A percentile compares a stretch with the other conserved stretches of the same genome.
phyloP scores from a whole-genome alignment of 2,113 vertebrate genomes.

The Leptobrachium leishanense region DNA sequence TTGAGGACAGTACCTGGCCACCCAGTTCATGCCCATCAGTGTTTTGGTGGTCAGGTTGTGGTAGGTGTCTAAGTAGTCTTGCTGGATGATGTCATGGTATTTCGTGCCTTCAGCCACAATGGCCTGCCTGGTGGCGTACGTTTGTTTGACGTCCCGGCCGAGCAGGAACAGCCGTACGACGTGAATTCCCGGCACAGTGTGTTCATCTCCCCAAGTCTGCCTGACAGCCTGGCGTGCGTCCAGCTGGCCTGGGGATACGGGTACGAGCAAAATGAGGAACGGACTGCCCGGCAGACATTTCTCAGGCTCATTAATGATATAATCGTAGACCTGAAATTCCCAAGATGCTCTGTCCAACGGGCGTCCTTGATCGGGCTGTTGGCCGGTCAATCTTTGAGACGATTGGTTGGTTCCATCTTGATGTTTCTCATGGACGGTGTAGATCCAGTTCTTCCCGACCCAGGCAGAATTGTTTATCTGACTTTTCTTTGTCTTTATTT shows the following conservation, averaged over 20 bases:
- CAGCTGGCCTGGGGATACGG: neutral
- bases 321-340: neutral
- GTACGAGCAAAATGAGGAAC: slow-evolving; percentile 30
- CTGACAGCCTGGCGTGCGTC: slow-evolving; percentile 31
- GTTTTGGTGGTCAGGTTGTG: slow-evolving; percentile 44
- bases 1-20: slow-evolving; percentile 38
- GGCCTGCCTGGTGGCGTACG: neutral
- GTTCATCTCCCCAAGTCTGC: slow-evolving; percentile 42
- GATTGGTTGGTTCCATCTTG: neutral
- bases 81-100: slow-evolving; percentile 47
- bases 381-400: neutral
- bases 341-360: neutral
- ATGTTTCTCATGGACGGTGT: neutral
- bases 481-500: neutral
- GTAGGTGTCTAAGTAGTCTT: slow-evolving; percentile 48
- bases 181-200: slow-evolving; percentile 1
- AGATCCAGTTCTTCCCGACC: neutral
- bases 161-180: slow-evolving; percentile 24
- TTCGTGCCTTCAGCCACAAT: slow-evolving; percentile 24
- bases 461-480: neutral
- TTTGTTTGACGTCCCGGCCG: neutral
- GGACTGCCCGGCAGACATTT: slow-evolving; percentile 18
- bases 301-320: slow-evolving; percentile 26
- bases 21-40: slow-evolving; percentile 46
- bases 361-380: too few species aligned